Conservation (phyloP, 2,888 invertebrate genomes). For the Volucella inanis region DNA sequence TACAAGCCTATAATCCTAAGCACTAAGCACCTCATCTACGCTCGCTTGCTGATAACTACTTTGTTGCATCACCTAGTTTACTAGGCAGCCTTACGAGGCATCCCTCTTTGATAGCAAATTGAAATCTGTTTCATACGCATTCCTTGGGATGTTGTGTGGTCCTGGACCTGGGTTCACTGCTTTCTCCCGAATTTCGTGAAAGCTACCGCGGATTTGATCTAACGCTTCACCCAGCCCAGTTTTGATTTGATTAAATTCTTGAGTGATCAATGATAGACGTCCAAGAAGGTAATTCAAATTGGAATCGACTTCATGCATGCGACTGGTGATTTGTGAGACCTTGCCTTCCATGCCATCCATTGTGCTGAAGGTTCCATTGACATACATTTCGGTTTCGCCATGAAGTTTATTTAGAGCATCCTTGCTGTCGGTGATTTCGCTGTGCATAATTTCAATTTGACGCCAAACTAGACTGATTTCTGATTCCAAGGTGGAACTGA, state of each 20-base stretch:
- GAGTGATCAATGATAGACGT: constrained; percentile 90
- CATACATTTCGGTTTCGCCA: constrained; percentile 90
- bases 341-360: constrained; percentile 92
- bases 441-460: constrained; percentile 94
- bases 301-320: constrained; percentile 90
- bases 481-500: constrained; percentile 90
- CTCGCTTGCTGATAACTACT: constrained; percentile 11
- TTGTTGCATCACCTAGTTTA: constrained; percentile 5
- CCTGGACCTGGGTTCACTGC: constrained; percentile 85
- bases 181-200: constrained; percentile 86
- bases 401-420: constrained; percentile 89
- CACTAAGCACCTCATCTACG: constrained; percentile 11
- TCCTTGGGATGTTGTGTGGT: constrained; percentile 84
- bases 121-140: constrained; percentile 80
- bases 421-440: constrained; percentile 90
- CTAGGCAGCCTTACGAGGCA: constrained; percentile 45
- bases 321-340: constrained; percentile 89
- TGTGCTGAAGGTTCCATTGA: constrained; percentile 89
- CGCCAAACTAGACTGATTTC: constrained; percentile 95
- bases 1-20: constrained; percentile 4
- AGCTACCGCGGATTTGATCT: constrained; percentile 87
- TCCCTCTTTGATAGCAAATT: constrained; percentile 80
- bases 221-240: constrained; percentile 89
- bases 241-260: constrained; percentile 93
- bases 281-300: constrained; percentile 93